Evolutionary conservation across 30 jellyfish, hydroid and myxozoan genomes (phyloP).

Genomic region (Turritopsis rubra): DNA sequence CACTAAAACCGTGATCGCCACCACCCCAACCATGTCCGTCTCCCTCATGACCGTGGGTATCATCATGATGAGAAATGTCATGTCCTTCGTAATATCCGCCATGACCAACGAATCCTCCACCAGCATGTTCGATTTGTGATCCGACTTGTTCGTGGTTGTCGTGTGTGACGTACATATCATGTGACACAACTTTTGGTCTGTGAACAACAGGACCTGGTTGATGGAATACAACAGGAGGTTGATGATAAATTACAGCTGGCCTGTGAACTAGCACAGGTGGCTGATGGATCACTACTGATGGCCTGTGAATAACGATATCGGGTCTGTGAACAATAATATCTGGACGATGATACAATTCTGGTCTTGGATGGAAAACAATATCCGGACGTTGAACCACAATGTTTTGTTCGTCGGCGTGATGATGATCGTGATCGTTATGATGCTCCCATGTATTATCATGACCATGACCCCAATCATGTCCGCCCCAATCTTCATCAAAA

Average conservation of each 20-base stretch:
- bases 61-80: conserved; percentile 73
- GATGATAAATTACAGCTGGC: conserved; percentile 95
- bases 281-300: conserved; percentile 95
- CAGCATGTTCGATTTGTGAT: conserved; percentile 86
- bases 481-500: conserved; percentile 69
- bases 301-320: conserved; percentile 94
- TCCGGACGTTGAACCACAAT: conserved; percentile 93
- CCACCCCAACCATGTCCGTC: conserved; percentile 65
- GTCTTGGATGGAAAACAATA: conserved; percentile 96
- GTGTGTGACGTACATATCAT: conserved; percentile 85
- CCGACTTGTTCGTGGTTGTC: conserved; percentile 93
- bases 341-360: conserved; percentile 95
- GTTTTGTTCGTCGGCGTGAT: conserved; percentile 83
- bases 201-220: conserved; percentile 98
- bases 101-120: conserved; percentile 67
- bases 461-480: conserved; percentile 90
- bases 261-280: conserved; percentile 97
- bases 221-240: conserved; percentile 98
- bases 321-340: conserved; percentile 96
- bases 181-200: conserved; percentile 93
- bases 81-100: conserved; percentile 94
- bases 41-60: conserved; percentile 32
- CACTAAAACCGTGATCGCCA: conserved; percentile 46
- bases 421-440: conserved; percentile 55
- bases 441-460: conserved; percentile 78